Base-by-base conservation (phyloP, 2,888 invertebrate genomes). In the Gastracanthus pulcherrimus region DNA sequence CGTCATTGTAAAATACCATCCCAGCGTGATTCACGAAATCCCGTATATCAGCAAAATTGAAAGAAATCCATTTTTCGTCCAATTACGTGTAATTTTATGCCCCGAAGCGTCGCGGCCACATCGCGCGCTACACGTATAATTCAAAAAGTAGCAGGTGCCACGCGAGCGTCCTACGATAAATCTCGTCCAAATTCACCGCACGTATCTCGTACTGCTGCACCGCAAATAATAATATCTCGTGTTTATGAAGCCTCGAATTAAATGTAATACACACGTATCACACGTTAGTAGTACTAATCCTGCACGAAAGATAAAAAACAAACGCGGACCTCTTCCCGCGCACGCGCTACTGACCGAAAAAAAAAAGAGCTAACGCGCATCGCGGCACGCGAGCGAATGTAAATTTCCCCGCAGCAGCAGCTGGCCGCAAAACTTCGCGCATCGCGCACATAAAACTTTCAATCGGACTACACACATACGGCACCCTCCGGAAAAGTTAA, bases 171-270 rank as follows among this genome's bases (percentile, higher is more conserved):
- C 13, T 29, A 31, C n/a, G n/a, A n/a, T 45, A 72, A 72, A 60
- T 60, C 31, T 60, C 19, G 38, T 60, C 6, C 41, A 13, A 1
- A 26, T 55, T 51, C 34, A 9, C 7, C 51, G 51, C 51, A 23
- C 23, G 51, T 51, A 51, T 13, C 36, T 16, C 3, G 34, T 4
- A 26, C 11, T 34, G 71, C 51, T 11, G 34, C 6, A 26, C 11
- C 51, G 71, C 51, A 26, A 71, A 60, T 60, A 72, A 60, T 60
- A 72, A n/a, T 55, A 55, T 7, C 23, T 11, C 19, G 7, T 45
- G 41, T 45, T 45, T 31, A 19, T 60, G 16, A 72, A 62, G 31
- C 16, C 45, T 5, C 7, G n/a, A 45, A 60, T 60, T 60, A 60
- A 62, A 60, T 29, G 31, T 31, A 62, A 19, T n/a, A n/a, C n/a